Base-by-base conservation (phyloP, 1,140 invertebrate genomes). In the Lamellibrachia luymesi region DNA sequence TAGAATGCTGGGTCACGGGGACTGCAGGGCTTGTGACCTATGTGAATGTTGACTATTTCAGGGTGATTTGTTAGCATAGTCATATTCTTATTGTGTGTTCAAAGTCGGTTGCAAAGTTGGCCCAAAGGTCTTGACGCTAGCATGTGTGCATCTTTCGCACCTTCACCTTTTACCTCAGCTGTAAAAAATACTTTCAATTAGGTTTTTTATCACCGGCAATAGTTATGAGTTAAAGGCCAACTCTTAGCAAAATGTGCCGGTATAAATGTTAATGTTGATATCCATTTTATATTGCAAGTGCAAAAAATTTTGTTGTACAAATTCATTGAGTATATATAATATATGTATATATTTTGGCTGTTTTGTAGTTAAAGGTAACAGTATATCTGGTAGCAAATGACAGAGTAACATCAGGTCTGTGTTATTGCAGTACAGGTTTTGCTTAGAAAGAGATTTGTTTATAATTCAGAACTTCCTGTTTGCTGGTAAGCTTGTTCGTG, bases 271-370 rank as follows among this genome's bases (percentile, higher is more conserved):
- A 51, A 51, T 91, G 38, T 51, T 50, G 22, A 25, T 50, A 50
- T 91, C 50, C 90, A n/a, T 91, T 51, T 91, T 51, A 51, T 91
- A 91, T 51, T 91, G 49, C 8, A 91, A 51, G 90, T 91, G 50
- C 10, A 49, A 91, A n/a, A 91, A 51, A 51, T 49, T 49, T 91
- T 91, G 90, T 91, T 91, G 90, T 91, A 91, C 50, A 50, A 50
- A 51, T 91, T 91, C 90, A 91, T 91, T 4, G 49, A 91, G 90
- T 49, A 50, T 50, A 50, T 91, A 27, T 91, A 49, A 49, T 90
- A 49, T 91, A 25, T 91, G 49, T 50, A 50, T 38, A 91, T 91
- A 50, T 91, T 91, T 91, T 91, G 50, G 38, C 50, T 91, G 90
- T 91, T 91, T 91, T 91, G 90, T 91, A 51, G 2, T 50, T 38